These are phyloP conservation scores for Clarias macrocephalus DNA, from an alignment of 2,113 vertebrate genomes.

Conservation along the genomic window DNA sequence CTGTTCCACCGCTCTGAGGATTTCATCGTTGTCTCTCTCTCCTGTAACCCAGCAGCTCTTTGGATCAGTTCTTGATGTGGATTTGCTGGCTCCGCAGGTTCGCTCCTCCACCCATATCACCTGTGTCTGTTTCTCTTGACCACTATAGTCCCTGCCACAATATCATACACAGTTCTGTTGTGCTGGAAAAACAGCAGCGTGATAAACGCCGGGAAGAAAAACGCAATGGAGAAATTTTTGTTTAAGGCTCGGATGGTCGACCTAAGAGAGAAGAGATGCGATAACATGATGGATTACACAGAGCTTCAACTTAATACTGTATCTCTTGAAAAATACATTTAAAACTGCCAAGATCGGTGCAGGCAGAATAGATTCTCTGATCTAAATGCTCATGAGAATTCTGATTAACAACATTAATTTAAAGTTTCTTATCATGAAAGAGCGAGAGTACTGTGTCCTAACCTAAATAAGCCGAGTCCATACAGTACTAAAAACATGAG, in stretches of 20 bases:
- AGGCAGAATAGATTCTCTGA: not conserved
- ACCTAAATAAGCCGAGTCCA: not conserved
- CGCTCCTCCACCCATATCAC: slow-evolving; percentile 72
- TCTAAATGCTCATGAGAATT: not conserved
- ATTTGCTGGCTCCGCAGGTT: not conserved
- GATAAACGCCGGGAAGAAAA: slow-evolving; percentile 97
- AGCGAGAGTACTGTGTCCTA: not conserved
- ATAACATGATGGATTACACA: not conserved
- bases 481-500: not conserved
- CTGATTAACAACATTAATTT: not conserved
- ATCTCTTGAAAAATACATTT: not conserved
- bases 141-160: slow-evolving; percentile 97
- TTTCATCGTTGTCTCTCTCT: slow-evolving; percentile 12
- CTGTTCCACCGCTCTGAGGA: not conserved
- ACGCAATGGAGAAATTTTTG: slow-evolving; percentile 99
- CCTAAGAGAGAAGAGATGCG: slow-evolving; percentile 66
- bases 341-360: not conserved
- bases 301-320: not conserved
- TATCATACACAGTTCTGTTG: slow-evolving; percentile 98
- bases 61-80: slow-evolving; percentile 8
- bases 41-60: not conserved
- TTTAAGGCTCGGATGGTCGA: slow-evolving; percentile 95
- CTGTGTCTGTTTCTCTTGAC: slow-evolving; percentile 87
- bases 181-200: slow-evolving; percentile 98
- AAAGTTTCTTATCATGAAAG: not conserved